Evolutionary conservation across 2,113 vertebrate genomes (phyloP).

Genomic region (Pterocles gutturalis): DNA sequence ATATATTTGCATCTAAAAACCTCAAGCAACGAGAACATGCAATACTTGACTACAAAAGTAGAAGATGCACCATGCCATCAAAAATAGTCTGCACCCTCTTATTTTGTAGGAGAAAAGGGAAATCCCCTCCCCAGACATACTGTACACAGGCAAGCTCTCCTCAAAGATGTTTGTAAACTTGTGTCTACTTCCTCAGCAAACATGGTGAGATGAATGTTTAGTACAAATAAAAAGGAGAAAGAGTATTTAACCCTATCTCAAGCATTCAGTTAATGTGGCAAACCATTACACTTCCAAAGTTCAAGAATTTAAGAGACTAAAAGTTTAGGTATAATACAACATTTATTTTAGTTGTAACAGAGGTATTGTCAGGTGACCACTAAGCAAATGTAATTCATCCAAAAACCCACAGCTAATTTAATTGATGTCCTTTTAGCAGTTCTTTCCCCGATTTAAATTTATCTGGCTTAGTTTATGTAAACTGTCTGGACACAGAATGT

Average conservation of each 20-base stretch:
- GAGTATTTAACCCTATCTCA: background rate
- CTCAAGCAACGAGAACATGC: background rate
- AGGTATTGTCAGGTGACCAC: background rate
- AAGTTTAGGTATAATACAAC: background rate
- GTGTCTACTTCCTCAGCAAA: background rate
- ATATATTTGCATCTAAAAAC: background rate
- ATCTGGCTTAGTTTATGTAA: background rate
- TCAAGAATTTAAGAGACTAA: background rate
- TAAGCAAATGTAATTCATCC: background rate
- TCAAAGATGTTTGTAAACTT: background rate
- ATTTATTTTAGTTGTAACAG: background rate
- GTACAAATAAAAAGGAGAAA: background rate
- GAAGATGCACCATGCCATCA: background rate
- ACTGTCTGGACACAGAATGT: background rate
- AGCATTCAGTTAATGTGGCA: background rate
- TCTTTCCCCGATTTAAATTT: background rate
- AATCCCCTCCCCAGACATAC: background rate
- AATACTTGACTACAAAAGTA: background rate
- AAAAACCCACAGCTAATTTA: background rate
- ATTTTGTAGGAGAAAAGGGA: background rate
- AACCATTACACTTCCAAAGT: background rate
- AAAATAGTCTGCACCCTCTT: background rate
- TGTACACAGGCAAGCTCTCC: background rate
- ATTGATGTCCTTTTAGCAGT: background rate
- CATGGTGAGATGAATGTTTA: background rate